Evolutionary conservation across 2,888 invertebrate genomes (phyloP).

Genomic region (Pegoplata infirma): DNA sequence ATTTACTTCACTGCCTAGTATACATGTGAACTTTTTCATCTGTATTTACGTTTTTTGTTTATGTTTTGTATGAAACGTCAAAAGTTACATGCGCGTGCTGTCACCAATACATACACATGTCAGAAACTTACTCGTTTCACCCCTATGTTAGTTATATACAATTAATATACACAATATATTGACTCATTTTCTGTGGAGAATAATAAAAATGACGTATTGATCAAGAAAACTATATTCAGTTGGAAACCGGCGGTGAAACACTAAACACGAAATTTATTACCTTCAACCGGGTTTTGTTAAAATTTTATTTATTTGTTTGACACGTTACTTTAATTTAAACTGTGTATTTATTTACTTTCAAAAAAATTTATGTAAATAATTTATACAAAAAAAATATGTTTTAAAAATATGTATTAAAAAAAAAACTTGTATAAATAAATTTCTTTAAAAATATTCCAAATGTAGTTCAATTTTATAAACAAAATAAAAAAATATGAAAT

Average conservation of each 20-base stretch:
- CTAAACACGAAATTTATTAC: neutral
- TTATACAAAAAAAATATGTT: conserved; percentile 1
- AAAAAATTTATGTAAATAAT: neutral
- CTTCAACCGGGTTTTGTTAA: neutral
- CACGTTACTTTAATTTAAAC: neutral
- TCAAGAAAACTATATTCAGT: conserved; percentile 34
- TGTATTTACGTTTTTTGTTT: no score
- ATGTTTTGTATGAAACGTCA: no score
- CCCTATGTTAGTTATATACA: no score
- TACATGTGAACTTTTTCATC: no score
- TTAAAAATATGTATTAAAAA: neutral
- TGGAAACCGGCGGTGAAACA: neutral
- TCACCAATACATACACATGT: no score
- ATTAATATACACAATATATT: neutral
- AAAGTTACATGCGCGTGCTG: no score
- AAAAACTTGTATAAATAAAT: conserved; percentile 31
- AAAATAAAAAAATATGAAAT: neutral
- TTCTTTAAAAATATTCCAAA: neutral
- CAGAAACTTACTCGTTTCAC: no score
- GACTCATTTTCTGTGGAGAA: conserved; percentile 2
- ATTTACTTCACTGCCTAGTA: no score
- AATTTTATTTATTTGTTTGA: neutral
- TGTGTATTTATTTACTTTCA: neutral
- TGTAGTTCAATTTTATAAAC: neutral
- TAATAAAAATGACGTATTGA: conserved; percentile 27